Evolutionary conservation across 2,888 invertebrate species (phyloP).

Genomic region (Trichopoda pennipes): DNA sequence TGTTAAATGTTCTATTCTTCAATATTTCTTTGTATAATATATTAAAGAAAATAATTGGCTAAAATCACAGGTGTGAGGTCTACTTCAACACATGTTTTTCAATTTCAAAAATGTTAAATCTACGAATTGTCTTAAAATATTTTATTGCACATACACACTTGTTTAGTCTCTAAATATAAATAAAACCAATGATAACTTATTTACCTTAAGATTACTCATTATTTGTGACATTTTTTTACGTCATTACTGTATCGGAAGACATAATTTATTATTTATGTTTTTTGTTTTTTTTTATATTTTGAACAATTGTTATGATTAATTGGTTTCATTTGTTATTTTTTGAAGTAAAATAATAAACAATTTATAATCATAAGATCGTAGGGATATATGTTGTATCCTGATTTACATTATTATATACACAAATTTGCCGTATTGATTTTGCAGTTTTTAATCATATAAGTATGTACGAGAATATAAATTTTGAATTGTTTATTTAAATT

Average conservation of each 20-base stretch:
- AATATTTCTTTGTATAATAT: no score
- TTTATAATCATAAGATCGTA: conserved; percentile 12
- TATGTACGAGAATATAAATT: conserved; percentile 6
- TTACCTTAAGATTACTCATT: conserved; percentile 52
- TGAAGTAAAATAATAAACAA: conserved; percentile 24
- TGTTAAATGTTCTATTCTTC: no score
- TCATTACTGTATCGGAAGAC: conserved; percentile 67
- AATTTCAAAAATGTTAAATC: background rate
- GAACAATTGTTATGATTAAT: conserved; percentile 54
- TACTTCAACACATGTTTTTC: background rate
- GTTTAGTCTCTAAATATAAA: background rate
- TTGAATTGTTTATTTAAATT: conserved; percentile 12
- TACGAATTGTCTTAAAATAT: background rate
- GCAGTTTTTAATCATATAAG: background rate
- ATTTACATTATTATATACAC: no score
- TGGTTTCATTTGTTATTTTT: conserved; percentile 34
- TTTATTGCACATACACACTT: background rate
- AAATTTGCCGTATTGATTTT: no score
- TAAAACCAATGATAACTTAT: conserved; percentile 17
- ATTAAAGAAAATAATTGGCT: background rate
- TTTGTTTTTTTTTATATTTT: conserved; percentile 35
- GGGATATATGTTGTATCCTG: no score
- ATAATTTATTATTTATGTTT: conserved; percentile 63
- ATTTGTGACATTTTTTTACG: conserved; percentile 61
- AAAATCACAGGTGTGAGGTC: background rate